Evolutionary conservation across 2,888 invertebrate species (phyloP), one percentile per base, ranked within the genome.

Genomic region (Carpatolechia fugitivella): DNA sequence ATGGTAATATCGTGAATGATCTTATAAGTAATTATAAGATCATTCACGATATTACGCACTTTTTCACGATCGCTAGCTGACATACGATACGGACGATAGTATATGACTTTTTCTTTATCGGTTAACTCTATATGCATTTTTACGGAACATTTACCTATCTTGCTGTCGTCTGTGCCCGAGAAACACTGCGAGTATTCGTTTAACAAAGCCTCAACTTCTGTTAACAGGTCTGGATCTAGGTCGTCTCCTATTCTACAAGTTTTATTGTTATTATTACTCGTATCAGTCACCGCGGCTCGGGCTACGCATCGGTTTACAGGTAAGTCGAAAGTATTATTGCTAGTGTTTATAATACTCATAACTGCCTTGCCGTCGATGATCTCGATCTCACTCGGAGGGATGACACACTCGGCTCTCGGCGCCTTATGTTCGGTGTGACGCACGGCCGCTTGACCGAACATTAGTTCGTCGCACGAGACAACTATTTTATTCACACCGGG

Each of bases 81-180:
- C 57, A 60, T 57, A 5, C 60, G 30, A 30, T 57, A 60, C 0
- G 60, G 60, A 1, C 58, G 48, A 49, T 52, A 52, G 54, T 59
- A 56, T 7, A 58, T 14, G 14, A 10, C 5, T 8, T 33, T 33
- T 8, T n/a, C n/a, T n/a, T 40, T 40, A 14, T 40, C 40, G 7
- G 40, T 40, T 13, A 40, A 13, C 40, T 40, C 40, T 3, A 40
- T 40, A 14, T 40, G 13, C 40, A 40, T 47, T n/a, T 40, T 40
- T 18, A 55, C 29, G 1, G 24, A n/a, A 30, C 33, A 44, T 8
- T 41, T 41, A 13, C 49, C 55, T 31, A 55, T 49, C 11, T 47
- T 30, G 8, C 10, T n/a, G 10, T 33, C 33, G 10, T 33, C 33
- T n/a, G n/a, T n/a, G n/a, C 33, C n/a, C 3, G 33, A 33, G 10